Base-by-base conservation (phyloP, 2,113 vertebrate genomes). In the Ranitomeya variabilis region DNA sequence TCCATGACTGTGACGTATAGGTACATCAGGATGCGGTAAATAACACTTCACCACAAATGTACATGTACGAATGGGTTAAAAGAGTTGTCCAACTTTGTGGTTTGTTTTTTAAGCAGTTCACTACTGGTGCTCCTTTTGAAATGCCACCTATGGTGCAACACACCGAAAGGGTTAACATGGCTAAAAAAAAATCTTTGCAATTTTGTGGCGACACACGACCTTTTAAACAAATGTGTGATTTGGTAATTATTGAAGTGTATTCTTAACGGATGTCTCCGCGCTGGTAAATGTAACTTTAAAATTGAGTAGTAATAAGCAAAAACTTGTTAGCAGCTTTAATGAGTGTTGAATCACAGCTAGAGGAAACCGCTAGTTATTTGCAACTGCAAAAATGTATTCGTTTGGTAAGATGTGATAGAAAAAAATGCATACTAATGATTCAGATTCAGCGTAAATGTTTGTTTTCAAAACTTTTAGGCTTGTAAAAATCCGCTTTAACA, bases 321-420 rank as follows among this genome's bases (percentile, higher is more conserved):
- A 92, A 86, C 87, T 91, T 91, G 71, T 91, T 91, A 90, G 80
- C 88, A 92, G 73, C 67, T 91, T 90, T 91, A 80, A 90, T 91
- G 89, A 91, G 91, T 90, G 82, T 90, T 91, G 90, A 91, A 90
- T 90, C 69, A 86, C 88, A 91, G 89, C 89, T 90, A 91, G 80
- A 90, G 89, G 52, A 90, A 89, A 85, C 89, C 71, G 64, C 84
- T 87, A 52, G 86, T 89, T 90, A 89, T 90, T 91, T 91, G 86
- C 73, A 79, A 90, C 90, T 87, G 87, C 73, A 91, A 89, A 92
- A 87, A 90, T 90, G 88, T 69, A 83, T 90, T 89, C 79, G 89
- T 89, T 87, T 88, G 85, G 89, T 76, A 90, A 87, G 73, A 90
- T 52, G 67, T 90, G 57, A 86, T 89, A 51, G 51, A 86, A 51